A percentile compares a stretch with the other conserved stretches of the same genome.
phyloP scores from a whole-genome alignment of 1,140 invertebrate genomes.

The Macrocentrus cingulum region DNA sequence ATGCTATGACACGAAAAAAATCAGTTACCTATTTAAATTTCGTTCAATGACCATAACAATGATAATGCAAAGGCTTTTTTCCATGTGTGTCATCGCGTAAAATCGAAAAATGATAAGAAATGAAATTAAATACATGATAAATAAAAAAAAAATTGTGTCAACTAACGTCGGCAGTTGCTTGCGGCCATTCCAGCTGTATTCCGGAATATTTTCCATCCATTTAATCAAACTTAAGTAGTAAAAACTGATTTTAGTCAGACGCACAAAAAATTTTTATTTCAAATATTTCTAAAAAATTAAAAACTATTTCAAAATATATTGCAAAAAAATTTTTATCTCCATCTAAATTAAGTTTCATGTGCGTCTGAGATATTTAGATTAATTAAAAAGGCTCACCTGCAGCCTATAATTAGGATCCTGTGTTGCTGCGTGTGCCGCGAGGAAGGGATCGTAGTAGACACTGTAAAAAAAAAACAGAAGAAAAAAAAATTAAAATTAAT shows the following conservation, averaged over 20 bases:
- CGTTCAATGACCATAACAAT: background rate
- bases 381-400: constrained; percentile 68
- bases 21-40: background rate
- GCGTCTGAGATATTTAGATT: background rate
- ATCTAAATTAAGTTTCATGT: background rate
- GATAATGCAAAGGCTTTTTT: background rate
- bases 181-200: constrained; percentile 55
- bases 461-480: constrained; percentile 63
- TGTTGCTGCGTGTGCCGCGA: constrained; percentile 79
- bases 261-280: background rate
- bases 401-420: constrained; percentile 86
- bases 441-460: constrained; percentile 94
- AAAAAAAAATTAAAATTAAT: too few relatives aligned
- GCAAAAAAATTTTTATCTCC: background rate
- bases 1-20: background rate
- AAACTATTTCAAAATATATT: too few relatives aligned
- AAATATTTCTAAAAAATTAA: too few relatives aligned
- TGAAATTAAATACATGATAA: constrained; percentile 8
- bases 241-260: background rate
- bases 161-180: constrained; percentile 58
- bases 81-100: too few relatives aligned
- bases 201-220: constrained; percentile 31
- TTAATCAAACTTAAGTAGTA: constrained; percentile 25
- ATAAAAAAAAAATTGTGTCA: constrained; percentile 36
- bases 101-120: background rate